Conservation (phyloP, 2,888 invertebrate genomes). For the Thyatira batis region DNA sequence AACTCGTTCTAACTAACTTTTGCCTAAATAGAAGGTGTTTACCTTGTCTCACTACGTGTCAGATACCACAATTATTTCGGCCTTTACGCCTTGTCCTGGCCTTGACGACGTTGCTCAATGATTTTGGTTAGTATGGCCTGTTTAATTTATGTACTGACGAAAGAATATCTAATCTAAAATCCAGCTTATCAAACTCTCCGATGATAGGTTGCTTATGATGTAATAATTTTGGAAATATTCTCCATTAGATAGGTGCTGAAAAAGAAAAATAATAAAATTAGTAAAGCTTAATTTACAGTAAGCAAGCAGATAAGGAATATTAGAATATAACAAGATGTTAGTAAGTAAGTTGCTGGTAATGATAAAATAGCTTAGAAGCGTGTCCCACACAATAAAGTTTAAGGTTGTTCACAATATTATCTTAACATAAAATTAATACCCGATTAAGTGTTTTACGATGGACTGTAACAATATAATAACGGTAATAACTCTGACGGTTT, state of each 20-base stretch:
- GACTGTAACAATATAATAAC: constrained; percentile 23
- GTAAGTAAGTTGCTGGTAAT: no score
- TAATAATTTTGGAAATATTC: neutral
- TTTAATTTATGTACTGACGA: no score
- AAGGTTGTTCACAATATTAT: constrained; percentile 2
- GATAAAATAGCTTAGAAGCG: neutral
- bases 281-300: no score
- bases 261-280: neutral
- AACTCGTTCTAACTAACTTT: constrained; percentile 25
- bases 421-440: constrained; percentile 9
- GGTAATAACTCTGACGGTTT: constrained; percentile 28
- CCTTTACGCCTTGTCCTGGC: neutral
- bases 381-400: neutral
- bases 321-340: neutral
- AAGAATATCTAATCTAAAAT: no score
- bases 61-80: neutral
- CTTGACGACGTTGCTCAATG: neutral
- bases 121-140: no score
- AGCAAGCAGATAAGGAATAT: neutral
- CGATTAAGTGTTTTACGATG: neutral
- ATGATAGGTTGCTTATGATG: no score
- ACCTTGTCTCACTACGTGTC: constrained; percentile 13
- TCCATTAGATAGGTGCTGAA: neutral
- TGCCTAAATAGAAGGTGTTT: constrained; percentile 27
- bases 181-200: no score